Evolutionary conservation across 2,797 vertebrate genomes (phyloP).

Genomic region (Numenius phaeopus): DNA sequence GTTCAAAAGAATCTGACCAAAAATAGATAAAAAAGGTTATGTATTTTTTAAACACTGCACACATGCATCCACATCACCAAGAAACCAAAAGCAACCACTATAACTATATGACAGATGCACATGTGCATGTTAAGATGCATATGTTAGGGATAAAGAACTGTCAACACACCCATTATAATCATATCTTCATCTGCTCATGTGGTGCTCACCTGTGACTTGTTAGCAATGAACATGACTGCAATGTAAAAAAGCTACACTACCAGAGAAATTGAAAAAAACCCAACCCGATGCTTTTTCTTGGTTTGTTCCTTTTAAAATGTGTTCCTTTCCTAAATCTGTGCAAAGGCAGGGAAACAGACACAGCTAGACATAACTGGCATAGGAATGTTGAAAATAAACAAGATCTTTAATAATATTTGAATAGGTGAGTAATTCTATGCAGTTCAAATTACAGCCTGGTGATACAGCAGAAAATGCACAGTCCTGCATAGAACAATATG

Average conservation of each 20-base stretch:
- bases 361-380: background rate
- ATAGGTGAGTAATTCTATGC: background rate
- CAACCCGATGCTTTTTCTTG: background rate
- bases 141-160: conserved; percentile 79
- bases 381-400: conserved; percentile 2
- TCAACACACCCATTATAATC: conserved; percentile 84
- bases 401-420: background rate
- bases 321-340: background rate
- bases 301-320: background rate
- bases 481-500: background rate
- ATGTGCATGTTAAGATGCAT: conserved; percentile 77
- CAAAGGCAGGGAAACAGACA: background rate
- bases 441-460: background rate
- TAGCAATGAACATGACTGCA: conserved; percentile 79
- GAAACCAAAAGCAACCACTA: conserved; percentile 46
- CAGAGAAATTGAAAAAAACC: conserved; percentile 35
- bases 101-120: conserved; percentile 73
- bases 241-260: conserved; percentile 65
- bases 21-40: background rate
- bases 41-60: conserved; percentile 7
- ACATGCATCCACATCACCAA: background rate
- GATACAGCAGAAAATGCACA: conserved; percentile 4
- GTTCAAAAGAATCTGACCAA: background rate
- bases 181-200: conserved; percentile 79
- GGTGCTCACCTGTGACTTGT: conserved; percentile 82